A percentile compares a stretch with the other conserved stretches of the same genome.
phyloP scores from a whole-genome alignment of 1,140 invertebrate species.

The Gonioctena quinquepunctata region DNA sequence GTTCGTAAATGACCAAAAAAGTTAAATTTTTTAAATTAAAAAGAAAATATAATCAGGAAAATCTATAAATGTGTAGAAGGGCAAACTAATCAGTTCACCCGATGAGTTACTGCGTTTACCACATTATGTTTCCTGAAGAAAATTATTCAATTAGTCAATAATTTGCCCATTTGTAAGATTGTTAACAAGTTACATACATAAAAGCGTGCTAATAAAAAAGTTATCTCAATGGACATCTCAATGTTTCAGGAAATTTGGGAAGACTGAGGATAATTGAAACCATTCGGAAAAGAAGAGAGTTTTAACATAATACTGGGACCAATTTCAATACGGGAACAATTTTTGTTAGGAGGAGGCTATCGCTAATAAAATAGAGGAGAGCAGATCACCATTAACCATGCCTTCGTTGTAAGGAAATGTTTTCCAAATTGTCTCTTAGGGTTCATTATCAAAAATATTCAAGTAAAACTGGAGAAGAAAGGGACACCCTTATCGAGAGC shows the following conservation, averaged over 20 bases:
- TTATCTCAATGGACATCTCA: too few species aligned
- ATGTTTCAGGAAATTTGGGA: neutral
- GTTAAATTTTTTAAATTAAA: too few species aligned
- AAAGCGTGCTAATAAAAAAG: too few species aligned
- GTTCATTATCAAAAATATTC: neutral
- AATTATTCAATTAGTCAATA: too few species aligned
- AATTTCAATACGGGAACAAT: neutral
- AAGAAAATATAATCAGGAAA: too few species aligned
- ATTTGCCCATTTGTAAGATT: too few species aligned
- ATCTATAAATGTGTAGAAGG: too few species aligned
- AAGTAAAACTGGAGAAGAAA: neutral
- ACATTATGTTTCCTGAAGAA: too few species aligned
- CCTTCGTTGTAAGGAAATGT: neutral
- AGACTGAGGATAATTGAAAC: neutral
- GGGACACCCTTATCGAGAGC: neutral
- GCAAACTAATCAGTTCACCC: too few species aligned
- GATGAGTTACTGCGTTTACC: too few species aligned
- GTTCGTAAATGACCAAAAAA: too few species aligned
- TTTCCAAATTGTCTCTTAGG: neutral
- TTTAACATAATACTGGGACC: neutral
- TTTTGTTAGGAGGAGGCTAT: neutral
- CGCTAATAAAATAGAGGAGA: neutral
- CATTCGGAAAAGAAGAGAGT: neutral
- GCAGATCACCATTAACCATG: neutral
- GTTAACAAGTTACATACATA: too few species aligned